phyloP scores from a whole-genome alignment of 2,113 vertebrate genomes.

The Elephantulus edwardii region DNA sequence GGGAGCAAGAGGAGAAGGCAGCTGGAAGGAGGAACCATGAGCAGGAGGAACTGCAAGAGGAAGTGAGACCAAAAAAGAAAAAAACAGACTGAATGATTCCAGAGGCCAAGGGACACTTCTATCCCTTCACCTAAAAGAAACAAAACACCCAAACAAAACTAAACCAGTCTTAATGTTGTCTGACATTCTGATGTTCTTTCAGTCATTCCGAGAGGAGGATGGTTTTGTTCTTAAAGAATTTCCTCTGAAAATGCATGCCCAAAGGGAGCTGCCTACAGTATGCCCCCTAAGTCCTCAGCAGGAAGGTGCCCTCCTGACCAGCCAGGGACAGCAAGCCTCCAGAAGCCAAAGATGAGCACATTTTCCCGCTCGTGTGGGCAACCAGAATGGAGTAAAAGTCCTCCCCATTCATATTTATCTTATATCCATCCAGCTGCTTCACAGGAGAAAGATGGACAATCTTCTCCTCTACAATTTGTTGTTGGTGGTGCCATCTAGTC shows the following conservation, averaged over 20 bases:
- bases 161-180: neutral
- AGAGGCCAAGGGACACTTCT: neutral
- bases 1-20: neutral
- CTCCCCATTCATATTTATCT: rapidly evolving
- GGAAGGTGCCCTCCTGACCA: neutral
- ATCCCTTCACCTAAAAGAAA: neutral
- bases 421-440: no score
- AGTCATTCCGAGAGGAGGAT: neutral
- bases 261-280: neutral
- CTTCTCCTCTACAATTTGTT: no score
- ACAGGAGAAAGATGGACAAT: no score
- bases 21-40: neutral
- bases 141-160: neutral
- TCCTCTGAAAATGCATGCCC: neutral
- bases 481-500: no score
- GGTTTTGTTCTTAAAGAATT: neutral
- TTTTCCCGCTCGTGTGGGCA: no score
- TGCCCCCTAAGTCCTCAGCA: neutral
- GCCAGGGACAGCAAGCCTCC: neutral
- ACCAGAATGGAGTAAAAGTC: neutral
- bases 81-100: neutral
- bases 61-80: neutral
- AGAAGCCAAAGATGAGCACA: neutral
- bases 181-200: neutral
- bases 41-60: neutral